Percentiles rank a stretch among this genome's conserved stretches.
phyloP scores from a whole-genome alignment of 2,888 invertebrate species.

The Pollenia labialis region DNA sequence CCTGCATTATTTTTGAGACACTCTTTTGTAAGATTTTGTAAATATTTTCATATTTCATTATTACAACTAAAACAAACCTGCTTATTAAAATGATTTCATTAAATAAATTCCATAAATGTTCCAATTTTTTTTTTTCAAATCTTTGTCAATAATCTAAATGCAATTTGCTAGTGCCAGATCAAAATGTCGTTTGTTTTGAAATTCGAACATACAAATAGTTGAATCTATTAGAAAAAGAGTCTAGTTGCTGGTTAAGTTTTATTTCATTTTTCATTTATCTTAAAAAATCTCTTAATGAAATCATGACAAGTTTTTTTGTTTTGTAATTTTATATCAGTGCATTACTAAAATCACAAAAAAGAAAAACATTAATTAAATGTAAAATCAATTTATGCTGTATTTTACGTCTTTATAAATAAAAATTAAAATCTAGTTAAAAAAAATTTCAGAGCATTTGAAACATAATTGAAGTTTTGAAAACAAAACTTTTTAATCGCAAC shows the following conservation, averaged over 20 bases:
- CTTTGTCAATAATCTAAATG: constrained; percentile 38
- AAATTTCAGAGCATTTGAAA: constrained; percentile 35
- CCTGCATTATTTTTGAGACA: no score
- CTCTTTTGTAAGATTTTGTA: neutral
- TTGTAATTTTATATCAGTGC: constrained; percentile 42
- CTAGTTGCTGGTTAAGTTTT: constrained; percentile 1
- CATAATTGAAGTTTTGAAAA: constrained; percentile 59
- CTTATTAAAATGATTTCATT: constrained; percentile 27
- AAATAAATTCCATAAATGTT: constrained; percentile 44
- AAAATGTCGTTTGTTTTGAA: constrained; percentile 20
- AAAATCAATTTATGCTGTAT: constrained; percentile 61
- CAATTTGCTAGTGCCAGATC: constrained; percentile 36
- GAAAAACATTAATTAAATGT: constrained; percentile 66
- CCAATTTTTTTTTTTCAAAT: constrained; percentile 22
- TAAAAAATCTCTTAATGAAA: constrained; percentile 69
- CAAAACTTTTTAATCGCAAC: constrained; percentile 17
- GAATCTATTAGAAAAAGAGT: constrained; percentile 13
- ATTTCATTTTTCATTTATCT: constrained; percentile 55
- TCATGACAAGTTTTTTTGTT: constrained; percentile 60
- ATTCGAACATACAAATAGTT: constrained; percentile 12
- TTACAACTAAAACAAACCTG: neutral
- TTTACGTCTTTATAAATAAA: constrained; percentile 49
- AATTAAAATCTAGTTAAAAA: neutral
- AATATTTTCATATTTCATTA: neutral
- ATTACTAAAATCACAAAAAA: constrained; percentile 30